These are phyloP conservation scores for Zaprionus lachaisei DNA, from an alignment of 1,140 invertebrate species.

Conservation along the genomic window DNA sequence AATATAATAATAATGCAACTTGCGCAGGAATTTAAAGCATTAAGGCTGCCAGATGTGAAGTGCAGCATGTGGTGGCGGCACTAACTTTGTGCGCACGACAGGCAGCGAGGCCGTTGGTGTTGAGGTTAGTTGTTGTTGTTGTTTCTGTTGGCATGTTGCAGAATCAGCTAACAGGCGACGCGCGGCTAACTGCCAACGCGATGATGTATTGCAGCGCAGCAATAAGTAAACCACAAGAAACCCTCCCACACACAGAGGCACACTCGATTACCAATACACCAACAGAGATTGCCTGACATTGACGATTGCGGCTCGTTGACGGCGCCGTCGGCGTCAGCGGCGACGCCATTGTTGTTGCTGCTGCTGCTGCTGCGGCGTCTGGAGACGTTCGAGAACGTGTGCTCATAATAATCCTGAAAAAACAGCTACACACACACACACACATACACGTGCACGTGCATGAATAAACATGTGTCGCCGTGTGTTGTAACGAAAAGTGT, in stretches of 20 bases:
- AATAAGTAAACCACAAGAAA: slow-evolving; percentile 76
- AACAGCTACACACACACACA: slow-evolving; percentile 24
- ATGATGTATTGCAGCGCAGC: slow-evolving; percentile 75
- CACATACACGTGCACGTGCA: slow-evolving; percentile 44
- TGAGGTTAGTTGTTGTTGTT: not conserved
- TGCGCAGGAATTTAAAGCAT: not conserved
- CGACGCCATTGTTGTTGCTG: slow-evolving; percentile 21
- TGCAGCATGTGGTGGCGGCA: slow-evolving; percentile 17
- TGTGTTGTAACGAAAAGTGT: slow-evolving; percentile 81
- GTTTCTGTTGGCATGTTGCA: not conserved
- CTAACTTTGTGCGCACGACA: slow-evolving; percentile 30
- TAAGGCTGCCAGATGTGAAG: slow-evolving; percentile 7
- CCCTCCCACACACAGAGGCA: slow-evolving; percentile 32
- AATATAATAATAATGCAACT: not conserved
- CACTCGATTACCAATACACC: slow-evolving; percentile 66
- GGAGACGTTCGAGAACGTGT: slow-evolving; percentile 74
- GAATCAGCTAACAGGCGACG: slow-evolving; percentile 37
- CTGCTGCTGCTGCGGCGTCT: slow-evolving; percentile 45
- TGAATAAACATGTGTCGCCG: slow-evolving; percentile 79
- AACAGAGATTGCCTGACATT: slow-evolving; percentile 68
- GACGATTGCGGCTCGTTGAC: slow-evolving; percentile 71
- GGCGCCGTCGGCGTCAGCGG: slow-evolving; percentile 26
- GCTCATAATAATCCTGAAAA: slow-evolving; percentile 73
- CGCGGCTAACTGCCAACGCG: slow-evolving; percentile 42
- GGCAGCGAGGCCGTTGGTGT: slow-evolving; percentile 1